These are phyloP conservation scores for Panorpa germanica DNA, from an alignment of 2,888 invertebrate genomes.

Conservation along the genomic window DNA sequence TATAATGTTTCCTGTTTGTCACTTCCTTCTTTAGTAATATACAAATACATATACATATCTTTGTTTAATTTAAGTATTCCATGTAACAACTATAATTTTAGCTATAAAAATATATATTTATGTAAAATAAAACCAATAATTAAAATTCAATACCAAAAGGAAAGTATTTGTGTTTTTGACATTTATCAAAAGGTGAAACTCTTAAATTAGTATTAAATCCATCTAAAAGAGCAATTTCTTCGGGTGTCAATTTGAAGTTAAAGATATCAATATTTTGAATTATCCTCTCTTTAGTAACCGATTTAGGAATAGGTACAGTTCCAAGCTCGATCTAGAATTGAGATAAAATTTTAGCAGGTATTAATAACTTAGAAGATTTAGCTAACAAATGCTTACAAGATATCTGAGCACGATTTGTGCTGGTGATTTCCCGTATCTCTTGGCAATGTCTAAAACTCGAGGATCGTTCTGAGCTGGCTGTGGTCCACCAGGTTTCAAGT, in stretches of 20 bases:
- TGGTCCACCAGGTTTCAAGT: conserved; percentile 21
- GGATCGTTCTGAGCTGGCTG: conserved; percentile 34
- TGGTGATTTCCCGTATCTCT: conserved; percentile 40
- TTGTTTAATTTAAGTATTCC: too few species aligned
- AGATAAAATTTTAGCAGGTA: too few species aligned
- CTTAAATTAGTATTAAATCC: conserved; percentile 25
- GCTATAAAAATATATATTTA: too few species aligned
- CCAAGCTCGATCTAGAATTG: conserved; percentile 28
- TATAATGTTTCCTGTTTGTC: too few species aligned
- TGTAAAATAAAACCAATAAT: too few species aligned
- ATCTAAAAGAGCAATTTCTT: conserved; percentile 29
- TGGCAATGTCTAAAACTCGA: conserved; percentile 30
- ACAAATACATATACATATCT: too few species aligned
- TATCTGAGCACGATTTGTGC: conserved; percentile 43
- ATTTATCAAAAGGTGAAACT: conserved; percentile 17
- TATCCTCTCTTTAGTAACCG: conserved; percentile 29
- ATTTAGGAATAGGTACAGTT: conserved; percentile 35
- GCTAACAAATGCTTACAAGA: conserved; percentile 38
- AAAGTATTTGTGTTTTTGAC: conserved; percentile 21
- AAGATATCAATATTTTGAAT: conserved; percentile 34
- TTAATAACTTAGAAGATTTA: too few species aligned
- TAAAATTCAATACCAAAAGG: conserved; percentile 20
- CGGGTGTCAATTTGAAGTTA: conserved; percentile 30
- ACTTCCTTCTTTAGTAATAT: too few species aligned
- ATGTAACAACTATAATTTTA: too few species aligned